These are phyloP conservation scores for Hyphantria cunea DNA, from an alignment of 1,140 invertebrate genomes.

Conservation along the genomic window DNA sequence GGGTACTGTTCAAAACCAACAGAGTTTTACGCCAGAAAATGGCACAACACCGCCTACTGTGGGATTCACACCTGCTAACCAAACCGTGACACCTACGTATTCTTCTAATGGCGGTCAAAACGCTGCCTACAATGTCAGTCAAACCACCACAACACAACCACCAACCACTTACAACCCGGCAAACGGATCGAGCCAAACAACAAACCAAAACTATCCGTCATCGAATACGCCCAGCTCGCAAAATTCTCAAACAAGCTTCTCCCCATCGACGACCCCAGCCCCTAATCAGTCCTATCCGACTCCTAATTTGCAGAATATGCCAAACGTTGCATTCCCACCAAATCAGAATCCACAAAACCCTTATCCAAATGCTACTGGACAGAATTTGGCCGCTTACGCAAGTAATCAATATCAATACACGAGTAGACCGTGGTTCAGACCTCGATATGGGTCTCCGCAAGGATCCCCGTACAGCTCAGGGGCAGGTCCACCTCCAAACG, in stretches of 20 bases:
- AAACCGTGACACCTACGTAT: constrained; percentile 52
- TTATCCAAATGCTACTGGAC: constrained; percentile 72
- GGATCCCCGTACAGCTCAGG: constrained; percentile 62
- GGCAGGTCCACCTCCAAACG: constrained; percentile 48
- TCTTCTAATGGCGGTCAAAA: constrained; percentile 53
- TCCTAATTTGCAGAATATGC: constrained; percentile 52
- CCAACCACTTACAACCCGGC: constrained; percentile 50
- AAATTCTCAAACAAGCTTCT: constrained; percentile 60
- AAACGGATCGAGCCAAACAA: constrained; percentile 53
- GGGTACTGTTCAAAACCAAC: constrained; percentile 54
- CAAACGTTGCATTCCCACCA: constrained; percentile 55
- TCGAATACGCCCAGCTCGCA: constrained; percentile 46
- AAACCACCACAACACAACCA: constrained; percentile 51
- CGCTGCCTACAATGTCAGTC: constrained; percentile 49
- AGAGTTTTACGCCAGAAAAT: constrained; percentile 55
- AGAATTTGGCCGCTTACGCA: constrained; percentile 73
- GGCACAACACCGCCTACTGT: constrained; percentile 42
- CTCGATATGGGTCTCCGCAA: constrained; percentile 65
- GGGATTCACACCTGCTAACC: constrained; percentile 46
- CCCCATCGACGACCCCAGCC: constrained; percentile 65
- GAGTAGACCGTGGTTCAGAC: constrained; percentile 69
- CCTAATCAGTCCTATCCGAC: constrained; percentile 61
- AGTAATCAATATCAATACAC: constrained; percentile 71
- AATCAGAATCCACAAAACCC: constrained; percentile 57
- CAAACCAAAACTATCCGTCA: constrained; percentile 49